Evolutionary conservation across 2,888 invertebrate genomes (phyloP), one percentile per base, ranked within the genome.

Genomic region (Leucoma salicis): DNA sequence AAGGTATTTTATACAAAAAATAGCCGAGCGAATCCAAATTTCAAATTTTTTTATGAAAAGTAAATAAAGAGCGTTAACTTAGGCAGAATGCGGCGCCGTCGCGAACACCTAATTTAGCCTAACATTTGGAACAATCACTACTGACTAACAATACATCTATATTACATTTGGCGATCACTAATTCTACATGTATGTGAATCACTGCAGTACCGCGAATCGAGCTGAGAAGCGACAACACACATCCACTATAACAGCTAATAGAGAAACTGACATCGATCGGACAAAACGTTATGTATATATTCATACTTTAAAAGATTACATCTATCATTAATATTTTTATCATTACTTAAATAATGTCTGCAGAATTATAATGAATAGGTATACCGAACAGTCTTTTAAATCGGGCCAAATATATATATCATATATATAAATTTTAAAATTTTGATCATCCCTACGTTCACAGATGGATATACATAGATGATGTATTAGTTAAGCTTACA

Each of bases 321-420:
- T 70, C 79, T 84, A 85, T 72, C 62, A 70, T 74, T 85, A 79
- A 72, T 70, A 67, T 56, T 44, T 51, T 57, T 53, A 59, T 66
- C 66, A 76, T 70, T 66, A 75, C 76, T 76, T 83, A 82, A 63
- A 70, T 71, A n/a, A 79, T 71, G 63, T 72, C 72, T 73, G 75
- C 69, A 75, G 76, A 82, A 73, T 80, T 78, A 79, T 78, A 79
- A 76, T 81, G 85, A 82, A 88, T 90, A 91, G 91, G 92, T 92
- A 91, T 91, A 92, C 91, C 90, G 90, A 91, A 92, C 92, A 92
- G 92, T 92, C 92, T 92, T 92, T 90, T 90, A 90, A 90, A 91
- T 90, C 90, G 91, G 92, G 92, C 92, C 92, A 89, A 92, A 92
- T 91, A 90, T 86, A 47, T 48, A 47, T 14, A 34, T 40, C 21